Base-by-base conservation (phyloP, 1,140 invertebrate genomes). In the Bombyx mandarina region DNA sequence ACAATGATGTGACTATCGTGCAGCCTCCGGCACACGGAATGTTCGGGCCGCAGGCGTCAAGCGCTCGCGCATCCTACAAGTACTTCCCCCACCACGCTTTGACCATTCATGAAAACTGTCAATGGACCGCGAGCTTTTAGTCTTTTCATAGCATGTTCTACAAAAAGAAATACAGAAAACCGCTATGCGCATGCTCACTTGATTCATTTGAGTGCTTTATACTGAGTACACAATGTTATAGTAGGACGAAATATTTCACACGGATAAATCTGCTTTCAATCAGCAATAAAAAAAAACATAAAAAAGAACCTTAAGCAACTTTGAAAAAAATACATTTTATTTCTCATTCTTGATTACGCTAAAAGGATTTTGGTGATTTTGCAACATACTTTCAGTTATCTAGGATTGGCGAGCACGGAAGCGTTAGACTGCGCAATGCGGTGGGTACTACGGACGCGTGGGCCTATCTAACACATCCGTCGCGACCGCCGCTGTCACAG, bases 81-180 rank as follows among this genome's bases (percentile, higher is more conserved):
- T 9, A 47, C 57, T 8, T 55, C 57, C 82, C 82, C 79, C 76
- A 71, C 80, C 75, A 67, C 56, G 55, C 52, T 51, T 35, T 45
- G 42, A 48, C 63, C 81, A 85, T 85, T 85, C 79, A 85, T 82
- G 79, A 82, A 82, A 81, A 76, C 60, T 53, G 53, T 85, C 70
- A 58, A 58, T 58, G 64, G 54, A 56, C 71, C 73, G 62, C 51
- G 53, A 73, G 70, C 73, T 77, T 75, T 56, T 56, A 45, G 45
- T 46, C 45, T 56, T 43, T 53, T 63, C 43, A 72, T 63, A 64
- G 82, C 77, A 71, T 81, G 78, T 69, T 73, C 74, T 48, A 82
- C 50, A 35, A 51, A 35, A 35, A 35, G 26, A 35, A 35, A 35
- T 35, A 1, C 26, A 35, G 26, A 35, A 35, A 35, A 35, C 4